phyloP scores from a whole-genome alignment of 2,113 vertebrate genomes.

The Nyctereutes procyonoides region DNA sequence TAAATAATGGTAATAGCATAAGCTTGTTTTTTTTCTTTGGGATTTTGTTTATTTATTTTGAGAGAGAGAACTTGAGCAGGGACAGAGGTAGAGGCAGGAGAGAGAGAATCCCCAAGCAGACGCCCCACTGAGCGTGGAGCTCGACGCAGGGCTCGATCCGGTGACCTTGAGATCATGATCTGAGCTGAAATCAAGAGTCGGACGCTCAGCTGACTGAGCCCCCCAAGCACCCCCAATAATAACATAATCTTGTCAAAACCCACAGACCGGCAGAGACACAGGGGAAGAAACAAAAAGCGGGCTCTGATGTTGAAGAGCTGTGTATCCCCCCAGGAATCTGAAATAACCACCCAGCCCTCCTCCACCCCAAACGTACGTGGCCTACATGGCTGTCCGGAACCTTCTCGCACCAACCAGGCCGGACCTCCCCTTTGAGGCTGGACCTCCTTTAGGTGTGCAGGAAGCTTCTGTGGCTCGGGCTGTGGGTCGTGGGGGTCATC shows the following conservation, averaged over 20 bases:
- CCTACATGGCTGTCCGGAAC: accelerated
- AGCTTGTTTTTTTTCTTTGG: not conserved
- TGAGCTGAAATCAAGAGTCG: not conserved
- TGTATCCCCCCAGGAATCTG: not conserved
- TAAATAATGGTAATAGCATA: not conserved
- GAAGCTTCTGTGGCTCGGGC: not conserved
- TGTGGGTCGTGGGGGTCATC: accelerated
- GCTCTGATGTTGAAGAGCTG: not conserved
- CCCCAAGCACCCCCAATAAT: not conserved
- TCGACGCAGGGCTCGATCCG: not conserved
- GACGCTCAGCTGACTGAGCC: not conserved
- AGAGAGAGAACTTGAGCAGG: not conserved
- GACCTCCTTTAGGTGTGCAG: not conserved
- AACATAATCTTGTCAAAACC: not conserved
- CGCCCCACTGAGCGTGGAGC: not conserved
- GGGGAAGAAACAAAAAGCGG: not conserved
- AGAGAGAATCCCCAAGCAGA: not conserved
- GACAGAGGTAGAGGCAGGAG: not conserved
- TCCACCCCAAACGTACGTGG: accelerated
- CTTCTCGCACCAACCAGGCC: not conserved
- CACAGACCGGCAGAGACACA: not conserved
- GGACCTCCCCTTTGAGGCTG: accelerated
- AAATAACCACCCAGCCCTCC: not conserved
- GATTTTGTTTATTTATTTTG: not conserved
- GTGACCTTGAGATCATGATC: not conserved